Percentiles rank a stretch among this genome's conserved stretches.
phyloP scores from a whole-genome alignment of 2,113 vertebrate species.

The Ptychochromis oligacanthus region DNA sequence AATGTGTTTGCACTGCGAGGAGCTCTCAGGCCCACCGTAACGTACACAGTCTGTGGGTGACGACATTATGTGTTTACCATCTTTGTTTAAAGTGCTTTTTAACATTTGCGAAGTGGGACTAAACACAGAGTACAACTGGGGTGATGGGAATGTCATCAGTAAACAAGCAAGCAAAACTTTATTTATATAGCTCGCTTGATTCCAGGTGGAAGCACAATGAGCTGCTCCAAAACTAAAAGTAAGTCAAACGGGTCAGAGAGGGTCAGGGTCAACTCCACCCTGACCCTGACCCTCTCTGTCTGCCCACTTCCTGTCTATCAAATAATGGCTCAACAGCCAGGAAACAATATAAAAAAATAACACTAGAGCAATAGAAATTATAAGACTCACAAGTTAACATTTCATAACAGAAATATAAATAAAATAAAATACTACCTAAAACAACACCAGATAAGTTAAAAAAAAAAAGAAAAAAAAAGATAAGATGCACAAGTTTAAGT shows the following conservation, averaged over 20 bases:
- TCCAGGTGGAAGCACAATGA: background rate
- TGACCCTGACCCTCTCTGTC: background rate
- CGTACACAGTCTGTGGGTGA: background rate
- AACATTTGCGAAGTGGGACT: background rate
- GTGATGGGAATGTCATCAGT: background rate
- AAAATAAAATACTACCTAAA: background rate
- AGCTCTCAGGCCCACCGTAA: background rate
- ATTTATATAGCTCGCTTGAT: background rate
- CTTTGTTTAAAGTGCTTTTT: background rate
- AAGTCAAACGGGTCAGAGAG: too few relatives aligned
- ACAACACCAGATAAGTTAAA: rapidly evolving
- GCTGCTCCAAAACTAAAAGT: background rate
- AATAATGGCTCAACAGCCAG: too few relatives aligned
- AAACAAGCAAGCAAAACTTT: background rate
- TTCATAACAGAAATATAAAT: background rate
- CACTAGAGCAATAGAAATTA: background rate
- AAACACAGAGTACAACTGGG: background rate
- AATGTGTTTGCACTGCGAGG: background rate
- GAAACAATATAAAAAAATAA: background rate
- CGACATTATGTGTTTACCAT: background rate
- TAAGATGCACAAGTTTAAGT: background rate
- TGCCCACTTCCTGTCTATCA: too few relatives aligned
- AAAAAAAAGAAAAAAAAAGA: too few relatives aligned
- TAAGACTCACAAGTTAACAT: background rate
- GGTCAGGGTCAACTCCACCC: too few relatives aligned